Evolutionary conservation across 2,113 vertebrate genomes (phyloP).

Genomic region (Dunckerocampus dactyliophorus): DNA sequence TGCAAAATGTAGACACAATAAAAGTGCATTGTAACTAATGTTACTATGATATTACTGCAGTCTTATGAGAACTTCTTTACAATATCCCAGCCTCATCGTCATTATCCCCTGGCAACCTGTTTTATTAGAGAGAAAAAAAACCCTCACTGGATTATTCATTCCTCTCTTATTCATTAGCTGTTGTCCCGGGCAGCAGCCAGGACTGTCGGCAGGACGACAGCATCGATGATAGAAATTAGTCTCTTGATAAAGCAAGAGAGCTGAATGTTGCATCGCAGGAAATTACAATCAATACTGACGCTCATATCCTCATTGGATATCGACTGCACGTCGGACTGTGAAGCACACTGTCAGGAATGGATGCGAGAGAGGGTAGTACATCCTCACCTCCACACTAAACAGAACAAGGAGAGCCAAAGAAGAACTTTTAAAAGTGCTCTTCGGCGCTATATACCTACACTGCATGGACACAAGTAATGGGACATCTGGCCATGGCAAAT

Average conservation of each 20-base stretch:
- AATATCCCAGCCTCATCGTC: conserved; percentile 36
- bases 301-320: conserved; percentile 67
- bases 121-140: conserved; percentile 44
- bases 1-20: background rate
- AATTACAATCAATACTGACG: conserved; percentile 71
- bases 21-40: background rate
- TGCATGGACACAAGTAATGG: background rate
- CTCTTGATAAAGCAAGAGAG: conserved; percentile 64
- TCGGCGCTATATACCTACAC: background rate
- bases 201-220: conserved; percentile 38
- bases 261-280: conserved; percentile 59
- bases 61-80: background rate
- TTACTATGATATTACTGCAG: background rate
- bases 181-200: conserved; percentile 43
- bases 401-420: background rate
- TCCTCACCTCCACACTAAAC: background rate
- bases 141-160: conserved; percentile 49
- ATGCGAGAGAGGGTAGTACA: background rate
- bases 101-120: conserved; percentile 37
- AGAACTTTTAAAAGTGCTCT: background rate
- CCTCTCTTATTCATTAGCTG: conserved; percentile 51
- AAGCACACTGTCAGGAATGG: conserved; percentile 18
- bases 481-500: background rate
- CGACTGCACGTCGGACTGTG: conserved; percentile 37
- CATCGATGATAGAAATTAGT: conserved; percentile 62